A percentile compares a stretch with the other conserved stretches of the same genome.
These are phyloP conservation scores for Euborellia annulipes DNA, from an alignment of 1,140 invertebrate genomes.

Conservation along the genomic window DNA sequence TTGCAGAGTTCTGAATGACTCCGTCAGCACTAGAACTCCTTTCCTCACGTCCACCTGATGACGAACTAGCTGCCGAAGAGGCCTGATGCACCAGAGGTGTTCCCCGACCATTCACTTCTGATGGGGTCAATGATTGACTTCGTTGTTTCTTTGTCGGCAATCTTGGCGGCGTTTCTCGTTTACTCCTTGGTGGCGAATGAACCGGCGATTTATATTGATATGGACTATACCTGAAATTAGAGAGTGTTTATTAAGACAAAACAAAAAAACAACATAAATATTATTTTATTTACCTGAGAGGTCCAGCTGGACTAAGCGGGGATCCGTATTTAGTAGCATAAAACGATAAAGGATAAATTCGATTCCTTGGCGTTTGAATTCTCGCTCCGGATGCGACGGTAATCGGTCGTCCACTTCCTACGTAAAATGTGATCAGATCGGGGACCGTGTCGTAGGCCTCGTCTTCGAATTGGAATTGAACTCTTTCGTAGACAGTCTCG, in stretches of 20 bases:
- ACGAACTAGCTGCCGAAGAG: no score
- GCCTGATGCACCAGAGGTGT: no score
- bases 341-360: slow-evolving; percentile 47
- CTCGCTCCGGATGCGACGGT: slow-evolving; percentile 73
- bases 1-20: slow-evolving; percentile 29
- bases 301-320: slow-evolving; percentile 4
- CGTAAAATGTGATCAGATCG: slow-evolving; percentile 85
- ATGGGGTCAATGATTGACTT: slow-evolving; percentile 46
- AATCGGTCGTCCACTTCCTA: slow-evolving; percentile 75
- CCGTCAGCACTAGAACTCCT: slow-evolving; percentile 44
- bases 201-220: slow-evolving; percentile 23
- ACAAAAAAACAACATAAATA: neutral
- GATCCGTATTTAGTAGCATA: slow-evolving; percentile 41
- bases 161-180: slow-evolving; percentile 38
- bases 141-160: slow-evolving; percentile 51
- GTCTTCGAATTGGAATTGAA: slow-evolving; percentile 88
- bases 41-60: slow-evolving; percentile 25
- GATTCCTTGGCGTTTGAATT: slow-evolving; percentile 59
- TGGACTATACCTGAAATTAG: slow-evolving; percentile 7
- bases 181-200: slow-evolving; percentile 34
- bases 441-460: slow-evolving; percentile 85
- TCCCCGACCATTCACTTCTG: slow-evolving; percentile 27
- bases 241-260: neutral
- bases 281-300: neutral
- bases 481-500: slow-evolving; percentile 78